Conservation (phyloP, 1,140 invertebrate species). For the Idris sp. region DNA sequence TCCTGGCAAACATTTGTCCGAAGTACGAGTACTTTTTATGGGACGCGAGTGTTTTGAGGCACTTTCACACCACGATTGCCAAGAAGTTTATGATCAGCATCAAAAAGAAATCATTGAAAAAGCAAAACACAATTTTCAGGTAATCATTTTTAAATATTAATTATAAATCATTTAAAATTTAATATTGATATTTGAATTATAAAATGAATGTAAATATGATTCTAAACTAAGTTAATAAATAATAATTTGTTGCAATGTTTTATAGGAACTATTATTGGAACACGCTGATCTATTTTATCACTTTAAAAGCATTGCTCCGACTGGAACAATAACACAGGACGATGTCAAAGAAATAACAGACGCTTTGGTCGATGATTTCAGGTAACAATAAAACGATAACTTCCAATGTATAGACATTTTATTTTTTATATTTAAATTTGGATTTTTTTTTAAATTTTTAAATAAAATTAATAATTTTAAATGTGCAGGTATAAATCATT, state of each 20-base stretch:
- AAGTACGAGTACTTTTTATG: slow-evolving; percentile 96
- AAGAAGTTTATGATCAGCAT: slow-evolving; percentile 96
- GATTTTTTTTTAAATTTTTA: slow-evolving; percentile 2
- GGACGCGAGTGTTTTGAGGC: slow-evolving; percentile 96
- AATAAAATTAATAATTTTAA: no score
- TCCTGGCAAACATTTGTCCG: slow-evolving; percentile 93
- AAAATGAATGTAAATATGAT: no score
- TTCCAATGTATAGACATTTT: no score
- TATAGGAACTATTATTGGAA: slow-evolving; percentile 92
- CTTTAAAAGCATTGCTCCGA: slow-evolving; percentile 87
- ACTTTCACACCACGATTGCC: slow-evolving; percentile 92
- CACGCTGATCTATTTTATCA: slow-evolving; percentile 96
- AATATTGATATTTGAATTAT: no score
- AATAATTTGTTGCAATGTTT: no score
- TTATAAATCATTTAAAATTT: no score
- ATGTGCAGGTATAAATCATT: slow-evolving; percentile 96
- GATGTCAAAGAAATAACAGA: slow-evolving; percentile 96
- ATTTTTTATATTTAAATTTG: no score
- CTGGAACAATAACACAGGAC: slow-evolving; percentile 94
- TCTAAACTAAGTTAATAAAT: no score
- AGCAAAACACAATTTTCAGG: slow-evolving; percentile 94
- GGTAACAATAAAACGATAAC: slow-evolving; percentile 80
- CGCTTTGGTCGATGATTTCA: slow-evolving; percentile 93
- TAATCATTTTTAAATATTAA: slow-evolving; percentile 60
- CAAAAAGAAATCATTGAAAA: slow-evolving; percentile 94